phyloP scores from a whole-genome alignment of 2,888 invertebrate genomes.

The Lycaena phlaeas region DNA sequence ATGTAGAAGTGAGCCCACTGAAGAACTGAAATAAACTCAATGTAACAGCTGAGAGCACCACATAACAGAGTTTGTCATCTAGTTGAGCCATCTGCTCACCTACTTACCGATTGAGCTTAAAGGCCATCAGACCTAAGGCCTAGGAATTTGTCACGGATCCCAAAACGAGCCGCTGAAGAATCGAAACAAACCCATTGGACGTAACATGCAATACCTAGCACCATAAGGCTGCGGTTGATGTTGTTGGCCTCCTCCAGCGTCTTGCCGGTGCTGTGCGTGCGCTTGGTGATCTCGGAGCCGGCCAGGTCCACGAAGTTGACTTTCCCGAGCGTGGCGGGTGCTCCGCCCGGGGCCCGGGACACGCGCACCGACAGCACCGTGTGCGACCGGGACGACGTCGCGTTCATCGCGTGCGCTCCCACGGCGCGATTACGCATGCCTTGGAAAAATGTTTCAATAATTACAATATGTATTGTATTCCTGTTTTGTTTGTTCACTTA shows the following conservation, averaged over 20 bases:
- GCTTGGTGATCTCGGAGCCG: slow-evolving; percentile 97
- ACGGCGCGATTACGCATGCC: slow-evolving; percentile 93
- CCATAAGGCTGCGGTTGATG: slow-evolving; percentile 96
- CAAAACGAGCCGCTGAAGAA: no score
- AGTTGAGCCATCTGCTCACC: no score
- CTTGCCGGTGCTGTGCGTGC: slow-evolving; percentile 89
- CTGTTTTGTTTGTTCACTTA: no score
- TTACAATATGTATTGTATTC: no score
- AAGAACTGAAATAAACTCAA: no score
- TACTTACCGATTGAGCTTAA: no score
- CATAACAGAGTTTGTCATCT: no score
- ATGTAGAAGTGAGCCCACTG: no score
- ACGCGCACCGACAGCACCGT: slow-evolving; percentile 93
- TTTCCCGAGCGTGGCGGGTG: slow-evolving; percentile 93
- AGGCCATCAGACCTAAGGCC: no score
- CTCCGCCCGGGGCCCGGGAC: slow-evolving; percentile 85
- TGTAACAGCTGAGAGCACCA: no score
- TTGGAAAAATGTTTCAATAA: slow-evolving; percentile 40
- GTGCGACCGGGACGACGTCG: slow-evolving; percentile 93
- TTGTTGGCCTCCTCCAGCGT: slow-evolving; percentile 95
- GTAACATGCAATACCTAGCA: slow-evolving; percentile 90
- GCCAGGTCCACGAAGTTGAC: slow-evolving; percentile 96
- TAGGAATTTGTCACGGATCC: no score
- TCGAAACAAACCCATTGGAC: no score
- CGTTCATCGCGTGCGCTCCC: slow-evolving; percentile 94